phyloP scores from a whole-genome alignment of 23 tunicate species.

The Halocynthia aurantium region DNA sequence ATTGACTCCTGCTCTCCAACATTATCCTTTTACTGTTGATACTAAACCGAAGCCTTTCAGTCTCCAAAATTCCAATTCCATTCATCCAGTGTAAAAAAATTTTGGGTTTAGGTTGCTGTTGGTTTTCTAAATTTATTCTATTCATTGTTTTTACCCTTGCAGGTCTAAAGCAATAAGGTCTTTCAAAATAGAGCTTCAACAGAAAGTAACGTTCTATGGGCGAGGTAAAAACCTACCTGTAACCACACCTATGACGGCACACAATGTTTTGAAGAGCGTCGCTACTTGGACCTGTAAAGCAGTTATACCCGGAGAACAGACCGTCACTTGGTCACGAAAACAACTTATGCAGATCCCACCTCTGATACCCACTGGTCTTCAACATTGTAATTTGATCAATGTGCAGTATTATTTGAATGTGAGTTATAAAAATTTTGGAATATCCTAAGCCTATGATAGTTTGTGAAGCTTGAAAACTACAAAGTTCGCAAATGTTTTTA shows the following conservation, averaged over 20 bases:
- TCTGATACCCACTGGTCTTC: constrained; percentile 14
- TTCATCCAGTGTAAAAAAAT: too few relatives aligned
- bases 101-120: too few relatives aligned
- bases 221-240: constrained; percentile 9
- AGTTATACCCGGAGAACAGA: neutral
- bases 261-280: constrained; percentile 4
- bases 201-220: constrained; percentile 5
- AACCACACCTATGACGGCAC: neutral
- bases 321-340: constrained; percentile 16
- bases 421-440: neutral
- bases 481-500: neutral
- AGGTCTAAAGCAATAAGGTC: constrained; percentile 13
- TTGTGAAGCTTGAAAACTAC: neutral
- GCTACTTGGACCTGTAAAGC: constrained; percentile 6
- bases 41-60: too few relatives aligned
- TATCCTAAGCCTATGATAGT: neutral
- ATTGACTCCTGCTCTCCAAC: too few relatives aligned
- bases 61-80: too few relatives aligned
- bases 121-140: too few relatives aligned
- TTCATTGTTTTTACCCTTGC: neutral
- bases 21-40: too few relatives aligned
- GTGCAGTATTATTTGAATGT: constrained; percentile 22
- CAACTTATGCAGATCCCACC: constrained; percentile 27
- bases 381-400: constrained; percentile 11
- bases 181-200: constrained; percentile 16